phyloP scores from a whole-genome alignment of 2,113 vertebrate species.

The Entosphenus tridentatus region DNA sequence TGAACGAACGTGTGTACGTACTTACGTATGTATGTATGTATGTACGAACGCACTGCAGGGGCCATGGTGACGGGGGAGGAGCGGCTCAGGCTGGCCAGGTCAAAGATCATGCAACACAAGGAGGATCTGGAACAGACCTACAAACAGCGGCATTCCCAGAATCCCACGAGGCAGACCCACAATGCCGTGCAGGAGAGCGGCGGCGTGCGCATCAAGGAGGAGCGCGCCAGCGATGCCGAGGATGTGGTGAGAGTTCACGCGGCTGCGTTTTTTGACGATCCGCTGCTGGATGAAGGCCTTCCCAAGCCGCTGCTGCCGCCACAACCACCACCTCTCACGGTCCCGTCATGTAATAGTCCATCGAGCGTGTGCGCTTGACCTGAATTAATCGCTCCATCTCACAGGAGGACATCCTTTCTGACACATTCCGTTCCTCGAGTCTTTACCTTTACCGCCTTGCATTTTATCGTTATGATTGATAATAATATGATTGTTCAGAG shows the following conservation, averaged over 20 bases:
- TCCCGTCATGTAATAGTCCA: too few species aligned
- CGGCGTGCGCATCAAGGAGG: conserved; percentile 31
- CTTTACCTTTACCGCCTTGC: too few species aligned
- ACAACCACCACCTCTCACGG: too few species aligned
- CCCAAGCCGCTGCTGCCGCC: conserved; percentile 14
- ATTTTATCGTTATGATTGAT: too few species aligned
- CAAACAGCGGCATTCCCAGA: conserved; percentile 26
- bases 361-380: too few species aligned
- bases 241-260: conserved; percentile 14
- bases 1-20: too few species aligned
- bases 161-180: not conserved
- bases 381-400: too few species aligned
- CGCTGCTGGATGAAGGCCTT: conserved; percentile 12
- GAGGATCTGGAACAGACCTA: conserved; percentile 38
- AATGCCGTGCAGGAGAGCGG: conserved; percentile 12
- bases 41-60: rapidly evolving
- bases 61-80: conserved; percentile 50
- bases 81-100: conserved; percentile 40
- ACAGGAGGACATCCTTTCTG: too few species aligned
- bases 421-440: too few species aligned
- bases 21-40: too few species aligned
- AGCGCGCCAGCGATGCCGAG: conserved; percentile 34
- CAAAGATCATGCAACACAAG: conserved; percentile 37
- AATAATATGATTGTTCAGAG: too few species aligned
- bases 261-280: conserved; percentile 33